Evolutionary conservation across 1,140 invertebrate genomes (phyloP), one percentile per base, ranked within the genome.

Genomic region (Eriosoma lanigerum): DNA sequence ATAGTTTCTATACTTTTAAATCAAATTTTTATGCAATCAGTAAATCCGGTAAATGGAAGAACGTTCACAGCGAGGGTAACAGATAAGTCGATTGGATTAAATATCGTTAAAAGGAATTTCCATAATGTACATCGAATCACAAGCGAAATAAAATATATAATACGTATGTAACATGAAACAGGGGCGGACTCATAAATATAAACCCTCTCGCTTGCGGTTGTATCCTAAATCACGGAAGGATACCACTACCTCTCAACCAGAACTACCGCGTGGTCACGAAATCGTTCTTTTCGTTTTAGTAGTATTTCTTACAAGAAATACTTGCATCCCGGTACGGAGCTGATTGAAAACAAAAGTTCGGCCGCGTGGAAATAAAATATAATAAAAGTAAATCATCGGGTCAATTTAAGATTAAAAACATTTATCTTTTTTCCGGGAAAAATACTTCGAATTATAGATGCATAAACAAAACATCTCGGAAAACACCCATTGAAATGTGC

Each of bases 341-440:
- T 78, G 75, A 78, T 78, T 78, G 75, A 78, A 78, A 60, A 78
- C 75, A 78, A 78, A 78, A 78, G 75, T 78, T 78, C 56, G 44
- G 38, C 21, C n/a, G 75, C 54, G 32, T 19, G 75, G 75, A 78
- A 78, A 78, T 21, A 46, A 60, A 78, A 78, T 78, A 78, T 44
- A 60, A 56, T 32, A 26, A 78, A 21, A 78, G 56, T 78, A 78
- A 78, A 78, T 78, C 75, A 48, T 38, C 75, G 75, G 75, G 56
- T 78, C 75, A 62, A 78, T 78, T 78, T 29, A 19, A 78, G 75
- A 78, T 78, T 78, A 78, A 78, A 78, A 78, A 78, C 75, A 78
- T 78, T 78, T 78, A 78, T 78, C 75, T 75, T 21, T 78, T 78
- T 72, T 26, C 38, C 32, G 21, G 56, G 32, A 38, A 24, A 38